Conservation (phyloP, 2,797 vertebrate species). For the Cetoscarus ocellatus region DNA sequence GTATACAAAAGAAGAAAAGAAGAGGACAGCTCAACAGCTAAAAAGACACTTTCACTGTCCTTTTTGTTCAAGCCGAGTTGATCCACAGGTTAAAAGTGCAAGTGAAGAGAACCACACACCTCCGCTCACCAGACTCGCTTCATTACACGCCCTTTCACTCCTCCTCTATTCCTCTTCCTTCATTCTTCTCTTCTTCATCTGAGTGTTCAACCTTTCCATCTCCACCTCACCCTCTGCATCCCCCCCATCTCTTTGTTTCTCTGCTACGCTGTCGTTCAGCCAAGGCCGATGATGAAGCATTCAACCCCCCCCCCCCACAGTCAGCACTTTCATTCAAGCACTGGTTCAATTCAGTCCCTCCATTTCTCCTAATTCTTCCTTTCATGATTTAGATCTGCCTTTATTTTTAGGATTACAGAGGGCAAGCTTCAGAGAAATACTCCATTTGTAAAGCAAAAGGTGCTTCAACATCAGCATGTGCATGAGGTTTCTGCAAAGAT, state of each 20-base stretch:
- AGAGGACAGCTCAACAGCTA: background rate
- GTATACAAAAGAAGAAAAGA: background rate
- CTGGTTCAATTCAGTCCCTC: conserved; percentile 51
- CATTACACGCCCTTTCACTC: conserved; percentile 32
- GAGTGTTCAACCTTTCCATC: conserved; percentile 8
- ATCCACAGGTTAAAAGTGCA: conserved; percentile 36
- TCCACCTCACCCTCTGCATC: conserved; percentile 22
- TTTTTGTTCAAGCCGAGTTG: conserved; percentile 24
- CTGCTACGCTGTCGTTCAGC: conserved; percentile 61
- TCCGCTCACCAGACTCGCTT: conserved; percentile 27
- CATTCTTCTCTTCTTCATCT: conserved; percentile 12
- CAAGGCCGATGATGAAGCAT: conserved; percentile 50
- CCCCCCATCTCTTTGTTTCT: conserved; percentile 35
- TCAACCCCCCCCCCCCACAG: conserved; percentile 44
- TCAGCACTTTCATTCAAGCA: conserved; percentile 63
- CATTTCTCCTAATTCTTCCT: conserved; percentile 35
- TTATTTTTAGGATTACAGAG: conserved; percentile 41
- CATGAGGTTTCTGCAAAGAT: no score
- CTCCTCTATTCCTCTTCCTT: conserved; percentile 27
- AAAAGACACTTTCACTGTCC: background rate
- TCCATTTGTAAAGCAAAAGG: conserved; percentile 12
- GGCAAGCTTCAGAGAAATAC: conserved; percentile 3
- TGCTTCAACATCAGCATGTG: conserved; percentile 28
- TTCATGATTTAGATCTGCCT: conserved; percentile 54
- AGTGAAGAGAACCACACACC: conserved; percentile 31